Conservation (phyloP, 2,888 invertebrate genomes). For the Mylabris sibirica region DNA sequence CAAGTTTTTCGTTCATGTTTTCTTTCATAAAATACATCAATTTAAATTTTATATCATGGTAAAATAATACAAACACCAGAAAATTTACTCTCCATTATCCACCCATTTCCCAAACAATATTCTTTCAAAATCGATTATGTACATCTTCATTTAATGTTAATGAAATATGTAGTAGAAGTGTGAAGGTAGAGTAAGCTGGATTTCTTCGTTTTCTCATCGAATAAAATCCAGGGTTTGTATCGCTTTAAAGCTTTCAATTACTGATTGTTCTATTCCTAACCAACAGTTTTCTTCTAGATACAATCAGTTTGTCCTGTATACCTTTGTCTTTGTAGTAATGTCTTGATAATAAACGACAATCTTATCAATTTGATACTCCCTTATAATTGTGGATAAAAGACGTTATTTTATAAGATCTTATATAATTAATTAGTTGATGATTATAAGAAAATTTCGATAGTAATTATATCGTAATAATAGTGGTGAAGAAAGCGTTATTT, state of each 20-base stretch:
- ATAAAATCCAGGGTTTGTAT: not conserved
- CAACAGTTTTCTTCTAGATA: no score
- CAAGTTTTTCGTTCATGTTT: no score
- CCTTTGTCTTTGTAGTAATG: no score
- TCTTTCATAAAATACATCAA: not conserved
- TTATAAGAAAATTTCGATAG: no score
- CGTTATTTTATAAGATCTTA: no score
- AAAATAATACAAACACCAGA: not conserved
- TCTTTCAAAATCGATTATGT: not conserved
- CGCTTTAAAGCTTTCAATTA: not conserved
- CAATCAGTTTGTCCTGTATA: no score
- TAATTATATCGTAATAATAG: no score
- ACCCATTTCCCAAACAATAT: not conserved
- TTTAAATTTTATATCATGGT: not conserved
- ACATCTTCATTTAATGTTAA: not conserved
- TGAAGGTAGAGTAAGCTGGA: not conserved
- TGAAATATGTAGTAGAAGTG: not conserved
- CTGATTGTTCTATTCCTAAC: no score
- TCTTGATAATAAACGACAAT: no score
- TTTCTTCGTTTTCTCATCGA: not conserved
- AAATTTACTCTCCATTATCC: not conserved
- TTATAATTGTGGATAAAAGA: no score
- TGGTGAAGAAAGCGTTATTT: not conserved
- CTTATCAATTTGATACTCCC: no score
- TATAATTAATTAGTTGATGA: no score